Base-by-base conservation (phyloP, 1,140 invertebrate species). In the Dendroctonus ponderosae region DNA sequence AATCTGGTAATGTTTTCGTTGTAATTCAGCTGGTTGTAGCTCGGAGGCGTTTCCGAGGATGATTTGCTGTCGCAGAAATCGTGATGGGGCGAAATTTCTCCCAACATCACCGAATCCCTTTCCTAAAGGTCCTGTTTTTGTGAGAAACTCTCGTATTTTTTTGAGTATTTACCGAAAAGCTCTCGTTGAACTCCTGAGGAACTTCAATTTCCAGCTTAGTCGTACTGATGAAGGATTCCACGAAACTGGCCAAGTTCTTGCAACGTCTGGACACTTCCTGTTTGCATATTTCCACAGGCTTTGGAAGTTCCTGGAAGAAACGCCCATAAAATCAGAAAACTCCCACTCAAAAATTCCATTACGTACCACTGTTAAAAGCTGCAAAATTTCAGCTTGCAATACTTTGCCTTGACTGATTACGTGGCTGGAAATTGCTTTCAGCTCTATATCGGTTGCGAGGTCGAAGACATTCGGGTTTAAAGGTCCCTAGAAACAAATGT, bases 11-110 rank as follows among this genome's bases (percentile, higher is more conserved):
- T 84, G 73, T 90, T 94, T 75, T 94, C 91, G 74, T 91, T 91
- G 76, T 93, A 94, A 80, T 93, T 94, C 6, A 94, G 81, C 75
- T 94, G 90, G 75, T 89, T 91, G 79, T 93, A 94, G 72, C 89
- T 92, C 5, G 90, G 86, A 38, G 89, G 89, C 15, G 91, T 92
- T 73, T 91, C 91, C 0, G 87, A 88, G 14, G 90, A 92, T 5
- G 89, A 89, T 78, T 91, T 91, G 75, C 89, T 91, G 76, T 91
- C 89, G 75, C 84, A 87, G 76, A 88, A 86, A 60, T 92, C 90
- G 73, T 91, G 89, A 77, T 93, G 90, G 5, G 91, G 91, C 7
- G 91, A 93, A 67, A 94, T 92, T 75, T 91, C 90, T 3, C 91
- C 91, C 6, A 93, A 80, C 85, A 92, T 91, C 0, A 91, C 87